A percentile compares a stretch with the other conserved stretches of the same genome.
phyloP scores from a whole-genome alignment of 2,113 vertebrate genomes.

The Mustelus asterias region DNA sequence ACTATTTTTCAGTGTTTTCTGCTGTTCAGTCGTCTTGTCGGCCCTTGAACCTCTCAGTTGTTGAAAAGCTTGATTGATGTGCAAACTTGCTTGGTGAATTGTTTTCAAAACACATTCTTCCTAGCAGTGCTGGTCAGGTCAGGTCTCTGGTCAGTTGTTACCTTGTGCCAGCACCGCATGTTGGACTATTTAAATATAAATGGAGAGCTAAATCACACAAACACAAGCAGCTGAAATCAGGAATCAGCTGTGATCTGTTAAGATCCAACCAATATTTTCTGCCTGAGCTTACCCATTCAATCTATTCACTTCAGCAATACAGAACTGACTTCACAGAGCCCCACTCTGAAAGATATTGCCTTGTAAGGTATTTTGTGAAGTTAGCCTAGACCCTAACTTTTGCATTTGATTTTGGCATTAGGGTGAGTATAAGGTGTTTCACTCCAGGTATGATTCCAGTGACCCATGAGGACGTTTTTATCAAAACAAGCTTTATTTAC shows the following conservation, averaged over 20 bases:
- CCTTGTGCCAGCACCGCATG: not conserved
- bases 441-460: too few species aligned
- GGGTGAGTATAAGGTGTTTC: too few species aligned
- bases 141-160: not conserved
- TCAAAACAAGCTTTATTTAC: too few species aligned
- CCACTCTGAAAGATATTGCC: too few species aligned
- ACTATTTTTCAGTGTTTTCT: not conserved
- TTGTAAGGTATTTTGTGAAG: too few species aligned
- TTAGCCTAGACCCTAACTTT: too few species aligned
- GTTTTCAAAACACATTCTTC: conserved; percentile 14
- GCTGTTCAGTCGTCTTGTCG: not conserved
- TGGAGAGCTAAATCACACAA: not conserved
- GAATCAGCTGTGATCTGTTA: not conserved
- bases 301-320: not conserved
- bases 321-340: too few species aligned
- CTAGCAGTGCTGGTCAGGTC: not conserved
- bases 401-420: too few species aligned
- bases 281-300: not conserved
- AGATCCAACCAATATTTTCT: not conserved
- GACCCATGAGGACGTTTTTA: too few species aligned
- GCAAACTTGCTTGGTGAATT: not conserved
- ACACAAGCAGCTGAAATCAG: not conserved
- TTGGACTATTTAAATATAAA: not conserved
- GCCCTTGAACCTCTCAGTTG: not conserved
- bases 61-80: not conserved